Evolutionary conservation across 2,797 vertebrate genomes (phyloP).

Genomic region (Podarcis siculus): DNA sequence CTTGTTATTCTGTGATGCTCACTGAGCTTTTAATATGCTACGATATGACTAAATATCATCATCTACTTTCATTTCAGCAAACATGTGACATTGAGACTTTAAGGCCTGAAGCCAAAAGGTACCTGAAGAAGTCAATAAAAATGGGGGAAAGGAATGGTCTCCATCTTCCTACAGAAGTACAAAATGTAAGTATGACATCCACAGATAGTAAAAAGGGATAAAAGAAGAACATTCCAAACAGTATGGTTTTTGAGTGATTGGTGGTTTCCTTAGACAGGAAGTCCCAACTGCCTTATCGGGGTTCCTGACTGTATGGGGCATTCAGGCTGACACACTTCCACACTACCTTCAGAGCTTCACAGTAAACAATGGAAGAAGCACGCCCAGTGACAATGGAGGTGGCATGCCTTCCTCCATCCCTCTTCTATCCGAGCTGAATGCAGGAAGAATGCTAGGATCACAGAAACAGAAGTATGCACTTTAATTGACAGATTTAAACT

Average conservation of each 20-base stretch:
- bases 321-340: too few relatives aligned
- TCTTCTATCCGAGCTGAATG: too few relatives aligned
- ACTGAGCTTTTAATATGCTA: slow-evolving; percentile 31
- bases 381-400: too few relatives aligned
- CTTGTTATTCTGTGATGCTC: slow-evolving; percentile 24
- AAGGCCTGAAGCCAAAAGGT: slow-evolving; percentile 86
- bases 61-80: slow-evolving; percentile 79
- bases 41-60: slow-evolving; percentile 38
- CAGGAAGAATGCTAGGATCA: not conserved
- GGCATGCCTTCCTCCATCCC: too few relatives aligned
- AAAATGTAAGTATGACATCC: slow-evolving; percentile 80
- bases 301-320: too few relatives aligned
- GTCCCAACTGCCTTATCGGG: too few relatives aligned
- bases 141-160: slow-evolving; percentile 90
- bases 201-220: not conserved
- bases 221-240: not conserved
- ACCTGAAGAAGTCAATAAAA: slow-evolving; percentile 88
- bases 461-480: not conserved
- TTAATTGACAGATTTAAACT: not conserved
- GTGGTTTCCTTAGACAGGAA: too few relatives aligned
- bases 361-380: too few relatives aligned
- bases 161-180: slow-evolving; percentile 87
- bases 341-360: too few relatives aligned
- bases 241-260: not conserved
- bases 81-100: slow-evolving; percentile 77